Conservation (phyloP, 2,888 invertebrate species). For the Phania funesta region DNA sequence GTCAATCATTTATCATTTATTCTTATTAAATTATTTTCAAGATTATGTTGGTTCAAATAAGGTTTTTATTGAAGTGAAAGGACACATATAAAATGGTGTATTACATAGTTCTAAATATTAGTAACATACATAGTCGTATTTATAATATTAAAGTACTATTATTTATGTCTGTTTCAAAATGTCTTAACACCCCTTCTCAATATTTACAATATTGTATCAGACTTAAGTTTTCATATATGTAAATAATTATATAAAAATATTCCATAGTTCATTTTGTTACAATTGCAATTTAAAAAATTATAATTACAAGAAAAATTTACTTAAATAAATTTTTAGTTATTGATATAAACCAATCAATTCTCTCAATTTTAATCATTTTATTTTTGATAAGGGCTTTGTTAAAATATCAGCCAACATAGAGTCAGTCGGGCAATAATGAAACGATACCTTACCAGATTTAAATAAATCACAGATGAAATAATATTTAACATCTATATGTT, state of each 20-base stretch:
- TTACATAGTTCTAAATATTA: background rate
- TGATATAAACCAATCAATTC: background rate
- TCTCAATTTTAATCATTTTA: conserved; percentile 19
- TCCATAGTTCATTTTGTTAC: background rate
- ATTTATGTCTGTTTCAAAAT: background rate
- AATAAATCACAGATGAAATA: conserved; percentile 16
- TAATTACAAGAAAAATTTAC: background rate
- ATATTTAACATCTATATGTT: conserved; percentile 44
- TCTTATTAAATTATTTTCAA: background rate
- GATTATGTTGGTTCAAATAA: too few species aligned
- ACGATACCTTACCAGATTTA: background rate
- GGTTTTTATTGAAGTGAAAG: too few species aligned
- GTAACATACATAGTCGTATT: background rate
- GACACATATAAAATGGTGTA: background rate
- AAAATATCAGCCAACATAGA: background rate
- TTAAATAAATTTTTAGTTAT: background rate
- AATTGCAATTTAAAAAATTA: background rate
- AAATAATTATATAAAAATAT: background rate
- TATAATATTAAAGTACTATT: background rate
- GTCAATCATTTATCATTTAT: background rate
- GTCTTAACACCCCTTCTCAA: background rate
- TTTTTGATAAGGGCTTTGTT: conserved; percentile 22
- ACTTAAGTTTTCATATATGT: background rate
- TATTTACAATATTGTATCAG: background rate
- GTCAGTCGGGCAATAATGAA: background rate